These are phyloP conservation scores for Siniperca undulata DNA, from an alignment of 2,797 vertebrate genomes.

Conservation along the genomic window DNA sequence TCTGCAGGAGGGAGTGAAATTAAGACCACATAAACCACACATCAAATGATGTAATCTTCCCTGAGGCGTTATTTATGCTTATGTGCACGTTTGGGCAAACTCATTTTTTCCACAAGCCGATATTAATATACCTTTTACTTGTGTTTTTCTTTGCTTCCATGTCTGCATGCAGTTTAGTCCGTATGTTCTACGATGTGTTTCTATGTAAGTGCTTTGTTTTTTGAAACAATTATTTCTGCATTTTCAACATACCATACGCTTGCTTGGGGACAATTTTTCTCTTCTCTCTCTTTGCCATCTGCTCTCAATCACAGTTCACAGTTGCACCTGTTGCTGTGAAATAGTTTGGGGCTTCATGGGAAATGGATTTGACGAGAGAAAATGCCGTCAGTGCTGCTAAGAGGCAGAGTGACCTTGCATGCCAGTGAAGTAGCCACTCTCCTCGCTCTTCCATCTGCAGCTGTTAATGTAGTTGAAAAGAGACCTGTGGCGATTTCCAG, in stretches of 20 bases:
- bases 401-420: constrained; percentile 58
- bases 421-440: constrained; percentile 47
- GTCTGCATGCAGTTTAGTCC: neutral
- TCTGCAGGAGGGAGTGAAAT: constrained; percentile 1
- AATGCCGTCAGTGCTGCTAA: constrained; percentile 45
- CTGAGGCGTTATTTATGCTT: constrained; percentile 7
- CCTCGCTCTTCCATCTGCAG: constrained; percentile 54
- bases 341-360: constrained; percentile 50
- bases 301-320: constrained; percentile 36
- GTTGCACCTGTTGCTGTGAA: constrained; percentile 71
- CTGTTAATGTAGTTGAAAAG: constrained; percentile 61
- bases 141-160: neutral
- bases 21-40: constrained; percentile 5
- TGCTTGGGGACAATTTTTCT: neutral
- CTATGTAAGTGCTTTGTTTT: neutral
- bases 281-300: constrained; percentile 18
- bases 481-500: constrained; percentile 29
- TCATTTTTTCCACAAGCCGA: neutral
- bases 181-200: neutral
- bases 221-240: neutral
- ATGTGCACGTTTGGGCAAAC: constrained; percentile 16
- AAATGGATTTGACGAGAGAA: constrained; percentile 67
- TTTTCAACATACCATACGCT: neutral
- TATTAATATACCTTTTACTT: neutral
- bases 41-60: constrained; percentile 28